A percentile compares a stretch with the other conserved stretches of the same genome.
Conservation (phyloP, 2,888 invertebrate genomes). For the Schrankia costaestrigalis region DNA sequence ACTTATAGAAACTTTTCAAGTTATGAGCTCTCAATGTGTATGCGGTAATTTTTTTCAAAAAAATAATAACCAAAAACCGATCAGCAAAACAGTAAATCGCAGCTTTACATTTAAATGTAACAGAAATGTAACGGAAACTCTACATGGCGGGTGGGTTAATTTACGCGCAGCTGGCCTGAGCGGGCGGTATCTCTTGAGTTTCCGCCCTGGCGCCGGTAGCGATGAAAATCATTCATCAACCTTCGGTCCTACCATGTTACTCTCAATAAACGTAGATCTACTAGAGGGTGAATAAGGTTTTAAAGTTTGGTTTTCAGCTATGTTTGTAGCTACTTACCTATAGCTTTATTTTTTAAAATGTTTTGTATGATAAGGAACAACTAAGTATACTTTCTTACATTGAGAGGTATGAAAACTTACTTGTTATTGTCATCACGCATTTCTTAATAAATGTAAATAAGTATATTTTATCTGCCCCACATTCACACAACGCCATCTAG, state of each 20-base stretch:
- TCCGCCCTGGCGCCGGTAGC: conserved; percentile 57
- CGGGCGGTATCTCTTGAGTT: conserved; percentile 62
- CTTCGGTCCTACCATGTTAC: conserved; percentile 58
- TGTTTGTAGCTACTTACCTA: too few species aligned
- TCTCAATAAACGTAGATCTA: conserved; percentile 45
- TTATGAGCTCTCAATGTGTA: not conserved
- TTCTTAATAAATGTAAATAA: too few species aligned
- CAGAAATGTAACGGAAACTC: conserved; percentile 52
- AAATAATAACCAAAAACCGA: conserved; percentile 1
- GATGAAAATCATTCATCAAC: conserved; percentile 71
- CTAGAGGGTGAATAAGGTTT: not conserved
- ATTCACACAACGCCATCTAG: too few species aligned
- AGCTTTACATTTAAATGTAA: conserved; percentile 37
- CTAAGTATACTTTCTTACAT: too few species aligned
- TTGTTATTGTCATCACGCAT: too few species aligned
- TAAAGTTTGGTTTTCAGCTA: not conserved
- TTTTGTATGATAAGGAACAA: too few species aligned
- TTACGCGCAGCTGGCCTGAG: conserved; percentile 59
- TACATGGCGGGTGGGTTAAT: conserved; percentile 58
- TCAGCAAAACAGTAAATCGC: conserved; percentile 28
- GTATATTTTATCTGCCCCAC: too few species aligned
- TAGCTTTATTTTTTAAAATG: too few species aligned
- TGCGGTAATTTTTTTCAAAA: not conserved
- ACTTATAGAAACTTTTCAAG: not conserved
- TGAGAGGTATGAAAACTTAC: too few species aligned